These are phyloP conservation scores for Nycticebus coucang DNA, from an alignment of 2,113 vertebrate genomes.

Conservation along the genomic window DNA sequence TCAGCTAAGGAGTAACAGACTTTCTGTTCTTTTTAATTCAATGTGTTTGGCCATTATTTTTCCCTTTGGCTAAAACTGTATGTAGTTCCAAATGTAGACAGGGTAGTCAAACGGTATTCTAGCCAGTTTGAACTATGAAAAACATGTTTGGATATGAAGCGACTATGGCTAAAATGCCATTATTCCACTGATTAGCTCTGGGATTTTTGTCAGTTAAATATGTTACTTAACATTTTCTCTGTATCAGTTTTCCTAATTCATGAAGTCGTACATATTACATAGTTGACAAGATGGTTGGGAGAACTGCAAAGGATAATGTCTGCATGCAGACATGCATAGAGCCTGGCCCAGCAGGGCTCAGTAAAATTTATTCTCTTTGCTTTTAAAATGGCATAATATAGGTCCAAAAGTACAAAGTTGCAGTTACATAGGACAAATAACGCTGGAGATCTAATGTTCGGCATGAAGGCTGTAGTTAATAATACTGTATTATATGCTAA, in stretches of 20 bases:
- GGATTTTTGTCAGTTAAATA: background rate
- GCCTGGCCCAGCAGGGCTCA: background rate
- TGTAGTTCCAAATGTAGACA: background rate
- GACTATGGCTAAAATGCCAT: background rate
- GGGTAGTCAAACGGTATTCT: background rate
- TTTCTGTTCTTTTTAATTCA: background rate
- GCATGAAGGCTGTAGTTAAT: background rate
- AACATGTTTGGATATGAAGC: constrained; percentile 4
- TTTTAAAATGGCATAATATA: background rate
- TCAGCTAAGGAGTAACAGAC: background rate
- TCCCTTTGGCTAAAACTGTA: background rate
- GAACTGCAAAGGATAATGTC: background rate
- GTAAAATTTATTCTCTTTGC: background rate
- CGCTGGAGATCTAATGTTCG: background rate
- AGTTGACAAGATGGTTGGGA: background rate
- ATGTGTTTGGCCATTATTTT: background rate
- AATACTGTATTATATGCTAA: no score
- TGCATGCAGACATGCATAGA: background rate
- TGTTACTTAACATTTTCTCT: constrained; percentile 18
- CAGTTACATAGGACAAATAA: background rate
- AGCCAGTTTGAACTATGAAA: background rate
- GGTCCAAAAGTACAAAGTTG: background rate
- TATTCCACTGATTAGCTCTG: background rate
- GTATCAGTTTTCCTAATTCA: background rate
- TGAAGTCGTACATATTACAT: background rate